Percentiles rank a stretch among this genome's conserved stretches.
These are phyloP conservation scores for Tachycineta bicolor DNA, from an alignment of 2,113 vertebrate genomes.

Conservation along the genomic window DNA sequence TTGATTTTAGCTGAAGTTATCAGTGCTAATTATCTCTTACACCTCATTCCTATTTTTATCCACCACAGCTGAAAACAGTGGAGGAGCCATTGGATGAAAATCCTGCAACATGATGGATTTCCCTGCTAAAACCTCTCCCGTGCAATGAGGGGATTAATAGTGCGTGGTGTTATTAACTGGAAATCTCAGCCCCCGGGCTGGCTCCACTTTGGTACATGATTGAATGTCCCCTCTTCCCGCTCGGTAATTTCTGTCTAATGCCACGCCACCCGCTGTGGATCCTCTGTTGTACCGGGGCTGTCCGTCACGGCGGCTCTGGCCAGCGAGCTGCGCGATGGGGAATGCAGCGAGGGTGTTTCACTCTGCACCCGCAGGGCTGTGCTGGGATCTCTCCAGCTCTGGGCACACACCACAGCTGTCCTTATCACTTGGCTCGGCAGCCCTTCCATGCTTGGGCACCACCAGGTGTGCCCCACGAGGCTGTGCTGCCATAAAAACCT, in stretches of 20 bases:
- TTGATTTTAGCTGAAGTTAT: background rate
- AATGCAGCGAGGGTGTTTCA: rapidly evolving
- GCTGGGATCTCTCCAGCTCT: background rate
- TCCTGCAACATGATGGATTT: background rate
- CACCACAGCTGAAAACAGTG: background rate
- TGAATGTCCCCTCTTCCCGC: background rate
- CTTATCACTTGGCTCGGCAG: too few relatives aligned
- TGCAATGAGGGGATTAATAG: background rate
- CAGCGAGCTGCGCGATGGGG: rapidly evolving
- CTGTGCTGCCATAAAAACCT: background rate
- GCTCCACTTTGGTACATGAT: background rate
- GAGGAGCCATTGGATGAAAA: background rate
- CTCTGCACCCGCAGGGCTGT: rapidly evolving
- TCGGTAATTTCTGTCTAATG: background rate
- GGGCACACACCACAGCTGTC: background rate
- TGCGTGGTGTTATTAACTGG: background rate
- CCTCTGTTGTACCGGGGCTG: background rate
- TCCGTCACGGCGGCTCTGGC: background rate
- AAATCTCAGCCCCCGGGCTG: background rate
- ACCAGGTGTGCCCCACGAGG: background rate
- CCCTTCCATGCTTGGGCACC: background rate
- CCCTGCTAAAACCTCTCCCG: background rate
- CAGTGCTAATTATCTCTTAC: background rate
- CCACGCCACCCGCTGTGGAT: background rate
- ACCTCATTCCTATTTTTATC: slow-evolving; percentile 15